phyloP scores from a whole-genome alignment of 2,113 vertebrate species.

The Saccopteryx bilineata region DNA sequence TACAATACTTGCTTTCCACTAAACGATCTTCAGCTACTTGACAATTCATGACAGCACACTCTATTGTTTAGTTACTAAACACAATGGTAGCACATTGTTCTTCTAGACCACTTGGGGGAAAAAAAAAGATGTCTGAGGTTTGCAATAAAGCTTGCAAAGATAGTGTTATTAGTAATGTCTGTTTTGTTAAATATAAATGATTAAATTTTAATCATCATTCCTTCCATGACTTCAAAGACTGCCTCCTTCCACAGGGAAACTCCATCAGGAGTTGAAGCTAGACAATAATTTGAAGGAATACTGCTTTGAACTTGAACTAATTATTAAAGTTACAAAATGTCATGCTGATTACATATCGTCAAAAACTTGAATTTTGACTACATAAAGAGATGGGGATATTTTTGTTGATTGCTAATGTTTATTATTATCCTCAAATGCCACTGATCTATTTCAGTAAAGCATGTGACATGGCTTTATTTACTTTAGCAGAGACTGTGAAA shows the following conservation, averaged over 20 bases:
- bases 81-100: background rate
- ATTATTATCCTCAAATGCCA: conserved; percentile 32
- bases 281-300: conserved; percentile 20
- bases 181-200: conserved; percentile 70
- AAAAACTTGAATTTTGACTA: conserved; percentile 52
- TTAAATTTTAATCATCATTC: conserved; percentile 58
- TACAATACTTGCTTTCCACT: background rate
- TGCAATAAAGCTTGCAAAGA: conserved; percentile 1
- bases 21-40: background rate
- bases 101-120: background rate
- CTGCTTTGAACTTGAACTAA: conserved; percentile 69
- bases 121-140: conserved; percentile 4
- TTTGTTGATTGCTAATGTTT: conserved; percentile 26
- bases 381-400: conserved; percentile 28
- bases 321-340: conserved; percentile 68
- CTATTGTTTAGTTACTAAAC: background rate
- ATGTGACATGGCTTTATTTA: conserved; percentile 47
- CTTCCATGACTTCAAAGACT: conserved; percentile 54
- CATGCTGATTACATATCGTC: conserved; percentile 60
- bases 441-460: conserved; percentile 30
- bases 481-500: conserved; percentile 15
- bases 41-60: background rate
- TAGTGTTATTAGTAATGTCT: background rate
- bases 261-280: conserved; percentile 45
- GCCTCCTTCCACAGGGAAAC: conserved; percentile 52